Evolutionary conservation across 2,888 invertebrate species (phyloP), one percentile per base, ranked within the genome.

Genomic region (Noctuana brunneofusca): DNA sequence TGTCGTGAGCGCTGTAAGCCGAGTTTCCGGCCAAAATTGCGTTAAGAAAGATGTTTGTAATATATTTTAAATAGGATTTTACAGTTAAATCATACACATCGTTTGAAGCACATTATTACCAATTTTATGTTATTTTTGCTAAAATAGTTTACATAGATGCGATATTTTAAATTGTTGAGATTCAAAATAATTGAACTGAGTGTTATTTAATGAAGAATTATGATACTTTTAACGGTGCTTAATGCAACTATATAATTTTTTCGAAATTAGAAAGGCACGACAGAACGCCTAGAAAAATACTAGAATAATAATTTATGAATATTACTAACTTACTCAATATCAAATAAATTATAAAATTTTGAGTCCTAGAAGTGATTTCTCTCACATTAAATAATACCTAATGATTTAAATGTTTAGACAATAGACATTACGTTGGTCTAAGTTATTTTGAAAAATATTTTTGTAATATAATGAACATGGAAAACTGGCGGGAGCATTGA

Each of bases 61-160:
- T 75, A 83, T 85, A 82, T 84, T 87, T 84, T 81, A 79, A 80
- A 84, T 83, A 83, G 78, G 73, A 73, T 79, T 81, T 84, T 85
- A 85, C 79, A 79, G 78, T 79, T 79, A 58, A 57, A 67, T 52
- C 60, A 58, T 66, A 63, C 68, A 72, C 73, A 76, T 80, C 69
- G 75, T 81, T 81, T 71, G 76, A 82, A 79, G 77, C 78, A 81
- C 84, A 79, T n/a, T 75, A 77, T 73, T 69, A 75, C 69, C 66
- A 64, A 69, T 75, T 76, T 76, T 84, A 66, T 76, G 76, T 84
- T 83, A 72, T 79, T 83, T 84, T 85, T 80, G 82, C 83, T 81
- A 79, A 75, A 75, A 78, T 81, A 78, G 76, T 77, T 79, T 80
- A 77, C 71, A 63, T 63, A 63, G 63, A 41, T 76, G 77, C 79